Percentiles rank a stretch among this genome's conserved stretches.
phyloP scores from a whole-genome alignment of 37 sponge, comb jelly and placozoan genomes.

The Geodia barretti region DNA sequence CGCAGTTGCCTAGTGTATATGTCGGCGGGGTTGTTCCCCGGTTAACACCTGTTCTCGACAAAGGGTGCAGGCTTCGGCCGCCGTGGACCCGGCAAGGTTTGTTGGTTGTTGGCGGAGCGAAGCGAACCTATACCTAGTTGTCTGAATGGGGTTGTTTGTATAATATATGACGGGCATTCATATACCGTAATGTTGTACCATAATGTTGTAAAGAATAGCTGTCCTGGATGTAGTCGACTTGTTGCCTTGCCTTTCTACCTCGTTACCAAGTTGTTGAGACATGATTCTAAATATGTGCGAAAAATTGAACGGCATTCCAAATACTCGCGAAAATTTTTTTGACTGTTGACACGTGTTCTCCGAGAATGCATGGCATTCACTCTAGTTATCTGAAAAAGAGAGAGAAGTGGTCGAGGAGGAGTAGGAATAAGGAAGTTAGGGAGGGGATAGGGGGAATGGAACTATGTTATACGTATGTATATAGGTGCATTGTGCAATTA shows the following conservation, averaged over 20 bases:
- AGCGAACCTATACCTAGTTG: not conserved
- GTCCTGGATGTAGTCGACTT: too few relatives aligned
- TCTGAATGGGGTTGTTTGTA: not conserved
- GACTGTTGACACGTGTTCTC: too few relatives aligned
- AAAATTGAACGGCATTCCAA: too few relatives aligned
- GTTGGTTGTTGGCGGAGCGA: not conserved
- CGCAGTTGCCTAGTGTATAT: constrained; percentile 43
- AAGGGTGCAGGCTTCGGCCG: constrained; percentile 54
- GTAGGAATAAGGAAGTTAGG: too few relatives aligned
- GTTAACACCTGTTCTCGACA: constrained; percentile 70
- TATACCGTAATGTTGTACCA: not conserved
- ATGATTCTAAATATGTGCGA: too few relatives aligned
- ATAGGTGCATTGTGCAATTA: too few relatives aligned
- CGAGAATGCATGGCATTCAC: too few relatives aligned
- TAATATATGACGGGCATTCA: not conserved
- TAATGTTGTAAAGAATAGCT: not conserved
- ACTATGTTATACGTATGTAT: not conserved
- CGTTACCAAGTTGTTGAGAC: too few relatives aligned
- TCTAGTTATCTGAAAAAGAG: too few relatives aligned
- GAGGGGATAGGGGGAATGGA: not conserved
- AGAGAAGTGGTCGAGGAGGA: too few relatives aligned
- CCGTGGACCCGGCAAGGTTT: constrained; percentile 54
- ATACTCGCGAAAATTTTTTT: too few relatives aligned
- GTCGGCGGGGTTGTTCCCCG: constrained; percentile 55
- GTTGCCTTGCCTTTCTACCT: too few relatives aligned